These are phyloP conservation scores for Dicycla oo DNA, from an alignment of 2,888 invertebrate species.

Conservation along the genomic window DNA sequence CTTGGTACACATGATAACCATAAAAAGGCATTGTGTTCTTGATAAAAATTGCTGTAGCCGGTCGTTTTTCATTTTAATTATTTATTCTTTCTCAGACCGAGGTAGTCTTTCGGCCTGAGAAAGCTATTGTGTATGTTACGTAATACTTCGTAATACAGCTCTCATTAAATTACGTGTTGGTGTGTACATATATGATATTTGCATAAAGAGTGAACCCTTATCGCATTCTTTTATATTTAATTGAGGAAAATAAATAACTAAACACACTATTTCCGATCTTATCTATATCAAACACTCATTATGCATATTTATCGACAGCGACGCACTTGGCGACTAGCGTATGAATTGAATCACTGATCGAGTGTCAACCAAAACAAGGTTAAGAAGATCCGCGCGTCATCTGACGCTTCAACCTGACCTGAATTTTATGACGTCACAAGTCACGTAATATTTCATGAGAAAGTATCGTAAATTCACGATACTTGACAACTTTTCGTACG, in stretches of 20 bases:
- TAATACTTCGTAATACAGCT: constrained; percentile 12
- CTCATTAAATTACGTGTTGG: constrained; percentile 17
- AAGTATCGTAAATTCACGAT: constrained; percentile 30
- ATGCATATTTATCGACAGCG: constrained; percentile 25
- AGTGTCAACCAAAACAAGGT: constrained; percentile 21
- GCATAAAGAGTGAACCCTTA: constrained; percentile 22
- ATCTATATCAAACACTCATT: constrained; percentile 22
- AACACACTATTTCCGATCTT: constrained; percentile 1
- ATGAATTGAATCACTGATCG: constrained; percentile 25
- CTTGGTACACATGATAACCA: constrained; percentile 18
- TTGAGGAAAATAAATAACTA: constrained; percentile 20
- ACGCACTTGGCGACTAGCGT: constrained; percentile 17
- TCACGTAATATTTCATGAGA: constrained; percentile 51
- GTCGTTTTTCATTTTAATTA: constrained; percentile 44
- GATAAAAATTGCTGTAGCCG: constrained; percentile 23
- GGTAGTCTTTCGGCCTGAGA: constrained; percentile 20
- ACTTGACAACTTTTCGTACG: constrained; percentile 39
- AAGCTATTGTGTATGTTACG: constrained; percentile 42
- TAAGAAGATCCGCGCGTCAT: constrained; percentile 44
- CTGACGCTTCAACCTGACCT: constrained; percentile 30
- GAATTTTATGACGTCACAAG: constrained; percentile 38
- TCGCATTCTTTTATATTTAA: constrained; percentile 27
- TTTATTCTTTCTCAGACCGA: constrained; percentile 36
- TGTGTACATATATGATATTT: constrained; percentile 23
- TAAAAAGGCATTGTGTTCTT: constrained; percentile 22